A percentile compares a stretch with the other conserved stretches of the same genome.
These are phyloP conservation scores for Gonioctena quinquepunctata DNA, from an alignment of 1,140 invertebrate species.

Conservation along the genomic window DNA sequence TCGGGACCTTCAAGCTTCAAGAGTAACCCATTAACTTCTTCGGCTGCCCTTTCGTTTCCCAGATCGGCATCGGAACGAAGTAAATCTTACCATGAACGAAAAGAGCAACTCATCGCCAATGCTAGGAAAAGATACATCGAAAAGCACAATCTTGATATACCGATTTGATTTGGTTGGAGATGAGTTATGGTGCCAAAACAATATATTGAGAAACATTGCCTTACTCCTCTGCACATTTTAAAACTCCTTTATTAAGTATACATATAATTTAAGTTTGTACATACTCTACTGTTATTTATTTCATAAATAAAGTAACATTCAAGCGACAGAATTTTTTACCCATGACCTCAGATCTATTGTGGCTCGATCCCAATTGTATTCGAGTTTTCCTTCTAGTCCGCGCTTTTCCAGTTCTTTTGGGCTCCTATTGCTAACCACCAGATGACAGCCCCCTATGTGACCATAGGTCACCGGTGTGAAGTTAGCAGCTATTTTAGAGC, in stretches of 20 bases:
- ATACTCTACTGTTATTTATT: constrained; percentile 17
- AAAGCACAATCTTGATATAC: constrained; percentile 69
- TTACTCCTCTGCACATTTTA: constrained; percentile 5
- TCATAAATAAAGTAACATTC: constrained; percentile 9
- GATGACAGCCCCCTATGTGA: too few relatives aligned
- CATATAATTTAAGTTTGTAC: constrained; percentile 14
- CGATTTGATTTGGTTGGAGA: background rate
- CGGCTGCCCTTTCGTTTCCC: constrained; percentile 61
- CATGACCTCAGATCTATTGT: too few relatives aligned
- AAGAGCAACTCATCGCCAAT: constrained; percentile 75
- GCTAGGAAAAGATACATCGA: constrained; percentile 77
- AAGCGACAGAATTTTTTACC: too few relatives aligned
- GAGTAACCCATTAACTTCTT: constrained; percentile 46
- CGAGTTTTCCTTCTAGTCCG: too few relatives aligned
- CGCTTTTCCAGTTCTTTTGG: too few relatives aligned
- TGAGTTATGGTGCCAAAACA: constrained; percentile 6
- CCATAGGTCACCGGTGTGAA: too few relatives aligned
- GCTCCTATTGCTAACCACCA: too few relatives aligned
- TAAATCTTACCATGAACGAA: constrained; percentile 75
- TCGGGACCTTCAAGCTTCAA: constrained; percentile 32
- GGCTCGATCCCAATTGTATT: too few relatives aligned
- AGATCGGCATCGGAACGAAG: constrained; percentile 67
- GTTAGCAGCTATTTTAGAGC: too few relatives aligned
- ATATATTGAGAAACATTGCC: constrained; percentile 1
- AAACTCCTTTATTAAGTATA: background rate